Percentiles rank a stretch among this genome's conserved stretches.
These are phyloP conservation scores for Macheiramphus alcinus DNA, from an alignment of 2,113 vertebrate species.

Conservation along the genomic window DNA sequence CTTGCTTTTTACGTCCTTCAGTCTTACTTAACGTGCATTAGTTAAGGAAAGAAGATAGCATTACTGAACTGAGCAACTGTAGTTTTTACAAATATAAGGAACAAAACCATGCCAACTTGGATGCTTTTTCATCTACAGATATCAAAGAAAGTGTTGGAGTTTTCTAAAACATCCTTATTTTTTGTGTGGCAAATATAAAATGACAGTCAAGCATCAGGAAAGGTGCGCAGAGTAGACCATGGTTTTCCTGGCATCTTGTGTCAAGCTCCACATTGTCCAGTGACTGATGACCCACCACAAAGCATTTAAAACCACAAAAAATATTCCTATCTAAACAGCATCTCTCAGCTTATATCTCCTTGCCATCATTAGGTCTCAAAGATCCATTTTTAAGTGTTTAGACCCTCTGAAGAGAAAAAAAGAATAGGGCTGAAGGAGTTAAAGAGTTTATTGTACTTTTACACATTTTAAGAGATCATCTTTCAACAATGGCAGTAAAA, in stretches of 20 bases:
- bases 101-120: neutral
- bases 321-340: neutral
- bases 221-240: neutral
- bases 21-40: neutral
- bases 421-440: slow-evolving; percentile 55
- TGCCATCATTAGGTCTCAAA: neutral
- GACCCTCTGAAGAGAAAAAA: neutral
- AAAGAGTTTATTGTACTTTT: slow-evolving; percentile 60
- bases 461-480: slow-evolving; percentile 71
- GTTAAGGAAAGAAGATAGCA: neutral
- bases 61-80: neutral
- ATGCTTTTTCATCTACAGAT: neutral
- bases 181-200: neutral
- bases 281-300: neutral
- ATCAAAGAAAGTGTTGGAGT: neutral
- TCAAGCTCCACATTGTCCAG: neutral
- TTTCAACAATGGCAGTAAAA: slow-evolving; percentile 78
- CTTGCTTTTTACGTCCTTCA: neutral
- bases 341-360: neutral
- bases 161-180: neutral
- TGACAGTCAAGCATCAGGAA: neutral
- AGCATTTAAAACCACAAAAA: neutral
- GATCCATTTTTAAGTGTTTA: neutral
- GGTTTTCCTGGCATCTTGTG: neutral
- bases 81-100: neutral